Evolutionary conservation across 2,113 vertebrate genomes (phyloP).

Genomic region (Brachyistius frenatus): DNA sequence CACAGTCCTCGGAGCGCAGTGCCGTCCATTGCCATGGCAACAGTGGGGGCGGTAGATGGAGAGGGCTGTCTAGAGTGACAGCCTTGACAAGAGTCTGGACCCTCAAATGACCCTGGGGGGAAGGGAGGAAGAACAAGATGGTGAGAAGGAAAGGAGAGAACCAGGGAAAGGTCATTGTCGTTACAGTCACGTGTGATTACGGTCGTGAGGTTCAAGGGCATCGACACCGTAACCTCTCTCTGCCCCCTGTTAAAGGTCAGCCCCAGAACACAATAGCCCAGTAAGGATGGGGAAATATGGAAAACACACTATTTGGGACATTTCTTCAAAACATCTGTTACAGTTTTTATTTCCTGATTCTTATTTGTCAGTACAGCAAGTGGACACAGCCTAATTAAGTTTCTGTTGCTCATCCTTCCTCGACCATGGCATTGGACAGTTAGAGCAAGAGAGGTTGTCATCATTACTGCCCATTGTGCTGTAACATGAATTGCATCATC

Average conservation of each 20-base stretch:
- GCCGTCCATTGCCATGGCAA: conserved; percentile 81
- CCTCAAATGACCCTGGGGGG: conserved; percentile 78
- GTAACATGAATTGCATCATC: conserved; percentile 80
- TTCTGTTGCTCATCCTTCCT: conserved; percentile 56
- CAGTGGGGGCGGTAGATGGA: conserved; percentile 80
- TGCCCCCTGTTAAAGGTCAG: conserved; percentile 67
- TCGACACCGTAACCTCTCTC: conserved; percentile 57
- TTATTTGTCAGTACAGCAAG: conserved; percentile 47
- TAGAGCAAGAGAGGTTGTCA: conserved; percentile 67
- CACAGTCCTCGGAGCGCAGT: conserved; percentile 74
- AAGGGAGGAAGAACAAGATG: conserved; percentile 41
- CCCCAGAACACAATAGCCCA: conserved; percentile 42
- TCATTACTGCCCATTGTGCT: conserved; percentile 77
- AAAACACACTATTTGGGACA: conserved; percentile 41
- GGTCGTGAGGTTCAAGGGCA: conserved; percentile 78
- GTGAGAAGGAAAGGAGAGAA: conserved; percentile 51
- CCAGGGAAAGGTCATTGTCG: conserved; percentile 70
- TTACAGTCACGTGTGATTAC: conserved; percentile 77
- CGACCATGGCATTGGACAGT: conserved; percentile 50
- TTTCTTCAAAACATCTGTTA: conserved; percentile 38
- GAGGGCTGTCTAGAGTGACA: conserved; percentile 83
- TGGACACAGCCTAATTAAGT: conserved; percentile 70
- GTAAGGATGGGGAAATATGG: conserved; percentile 46
- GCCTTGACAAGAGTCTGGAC: conserved; percentile 84
- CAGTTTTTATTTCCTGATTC: conserved; percentile 50